Evolutionary conservation across 2,888 invertebrate genomes (phyloP).

Genomic region (Stenolophus ochropezus): DNA sequence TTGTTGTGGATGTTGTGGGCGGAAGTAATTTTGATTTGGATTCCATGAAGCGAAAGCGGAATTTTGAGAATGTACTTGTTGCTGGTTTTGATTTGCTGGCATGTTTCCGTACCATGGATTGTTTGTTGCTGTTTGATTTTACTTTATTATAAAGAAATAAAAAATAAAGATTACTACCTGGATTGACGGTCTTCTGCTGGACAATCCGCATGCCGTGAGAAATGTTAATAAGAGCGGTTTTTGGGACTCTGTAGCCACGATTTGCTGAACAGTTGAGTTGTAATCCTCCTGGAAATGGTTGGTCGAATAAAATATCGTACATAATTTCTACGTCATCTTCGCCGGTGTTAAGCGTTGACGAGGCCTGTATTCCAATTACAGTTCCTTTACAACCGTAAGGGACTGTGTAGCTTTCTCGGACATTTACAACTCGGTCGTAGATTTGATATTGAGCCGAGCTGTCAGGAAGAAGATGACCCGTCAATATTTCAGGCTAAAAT

Average conservation of each 20-base stretch:
- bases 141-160: too few relatives aligned
- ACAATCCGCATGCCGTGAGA: conserved; percentile 75
- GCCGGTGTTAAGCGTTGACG: conserved; percentile 62
- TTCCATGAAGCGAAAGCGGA: conserved; percentile 52
- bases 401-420: conserved; percentile 83
- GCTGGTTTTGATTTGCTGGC: conserved; percentile 24
- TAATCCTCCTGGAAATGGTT: conserved; percentile 82
- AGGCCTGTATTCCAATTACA: conserved; percentile 80
- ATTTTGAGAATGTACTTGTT: conserved; percentile 50
- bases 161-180: conserved; percentile 61
- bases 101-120: conserved; percentile 45
- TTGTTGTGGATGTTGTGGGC: conserved; percentile 38
- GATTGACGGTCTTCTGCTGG: conserved; percentile 68
- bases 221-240: conserved; percentile 77
- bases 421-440: conserved; percentile 90
- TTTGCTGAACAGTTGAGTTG: conserved; percentile 73
- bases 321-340: conserved; percentile 76
- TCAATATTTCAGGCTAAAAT: conserved; percentile 72
- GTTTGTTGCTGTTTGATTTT: conserved; percentile 49
- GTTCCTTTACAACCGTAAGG: conserved; percentile 91
- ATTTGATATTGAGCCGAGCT: conserved; percentile 79
- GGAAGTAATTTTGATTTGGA: conserved; percentile 32
- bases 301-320: conserved; percentile 89
- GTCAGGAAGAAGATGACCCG: conserved; percentile 80
- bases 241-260: conserved; percentile 75